Evolutionary conservation across 2,113 vertebrate species (phyloP).

Genomic region (Ptilonorhynchus violaceus): DNA sequence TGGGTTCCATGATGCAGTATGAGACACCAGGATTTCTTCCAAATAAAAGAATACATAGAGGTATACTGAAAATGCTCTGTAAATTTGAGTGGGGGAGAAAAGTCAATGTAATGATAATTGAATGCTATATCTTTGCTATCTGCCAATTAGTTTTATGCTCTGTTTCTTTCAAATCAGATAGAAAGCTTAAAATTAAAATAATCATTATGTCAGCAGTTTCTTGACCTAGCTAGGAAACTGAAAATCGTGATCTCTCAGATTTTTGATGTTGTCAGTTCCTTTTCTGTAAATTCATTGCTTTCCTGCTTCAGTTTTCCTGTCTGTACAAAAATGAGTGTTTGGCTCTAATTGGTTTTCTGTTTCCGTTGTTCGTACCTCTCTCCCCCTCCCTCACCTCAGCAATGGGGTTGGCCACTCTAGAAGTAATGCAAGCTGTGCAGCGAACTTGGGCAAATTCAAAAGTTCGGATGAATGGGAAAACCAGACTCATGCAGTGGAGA

Average conservation of each 20-base stretch:
- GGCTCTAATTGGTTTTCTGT: neutral
- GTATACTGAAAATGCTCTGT: conserved; percentile 64
- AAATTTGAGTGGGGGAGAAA: neutral
- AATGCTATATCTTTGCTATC: neutral
- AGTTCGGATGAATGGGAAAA: conserved; percentile 93
- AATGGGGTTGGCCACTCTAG: conserved; percentile 93
- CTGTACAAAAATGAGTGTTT: neutral
- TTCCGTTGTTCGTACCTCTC: neutral
- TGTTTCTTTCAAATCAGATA: neutral
- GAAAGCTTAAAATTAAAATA: neutral
- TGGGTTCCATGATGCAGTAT: conserved; percentile 95
- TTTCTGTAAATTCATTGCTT: neutral
- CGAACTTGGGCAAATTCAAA: conserved; percentile 95
- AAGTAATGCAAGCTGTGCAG: conserved; percentile 97
- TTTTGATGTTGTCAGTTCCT: neutral
- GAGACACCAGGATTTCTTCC: conserved; percentile 95
- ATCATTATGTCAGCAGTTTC: neutral
- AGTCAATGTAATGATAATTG: neutral
- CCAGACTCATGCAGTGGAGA: conserved; percentile 95
- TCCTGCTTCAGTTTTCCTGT: neutral
- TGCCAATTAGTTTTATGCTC: neutral
- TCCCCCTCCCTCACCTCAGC: conserved; percentile 64
- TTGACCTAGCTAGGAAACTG: neutral
- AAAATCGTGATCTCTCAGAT: neutral
- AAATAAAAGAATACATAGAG: conserved; percentile 94